Percentiles rank a stretch among this genome's conserved stretches.
Evolutionary conservation across 2,797 vertebrate genomes (phyloP).

Genomic region (Ptychadena robeensis): DNA sequence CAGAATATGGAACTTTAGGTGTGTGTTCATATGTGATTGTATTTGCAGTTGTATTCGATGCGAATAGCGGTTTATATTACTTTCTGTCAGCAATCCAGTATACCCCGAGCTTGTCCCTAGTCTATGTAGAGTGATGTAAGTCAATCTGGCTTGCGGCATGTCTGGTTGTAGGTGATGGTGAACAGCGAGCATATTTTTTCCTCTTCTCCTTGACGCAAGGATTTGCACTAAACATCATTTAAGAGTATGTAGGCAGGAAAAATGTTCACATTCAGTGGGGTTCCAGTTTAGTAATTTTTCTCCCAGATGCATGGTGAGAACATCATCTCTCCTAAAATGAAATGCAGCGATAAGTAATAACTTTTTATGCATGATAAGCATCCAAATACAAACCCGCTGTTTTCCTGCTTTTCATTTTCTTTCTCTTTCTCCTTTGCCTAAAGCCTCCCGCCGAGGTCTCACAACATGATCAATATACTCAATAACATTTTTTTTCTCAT

Average conservation of each 20-base stretch:
- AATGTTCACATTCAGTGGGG: constrained; percentile 73
- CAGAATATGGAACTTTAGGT: too few species aligned
- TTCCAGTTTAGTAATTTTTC: constrained; percentile 76
- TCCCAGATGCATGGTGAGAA: constrained; percentile 79
- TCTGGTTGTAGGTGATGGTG: background rate
- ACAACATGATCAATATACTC: constrained; percentile 88
- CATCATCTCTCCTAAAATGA: constrained; percentile 80
- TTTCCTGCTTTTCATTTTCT: constrained; percentile 80
- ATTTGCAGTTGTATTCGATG: too few species aligned
- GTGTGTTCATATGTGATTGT: too few species aligned
- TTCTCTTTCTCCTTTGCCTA: constrained; percentile 79
- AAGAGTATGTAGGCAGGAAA: constrained; percentile 69
- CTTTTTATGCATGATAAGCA: constrained; percentile 86
- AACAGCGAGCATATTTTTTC: constrained; percentile 2
- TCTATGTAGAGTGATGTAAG: background rate
- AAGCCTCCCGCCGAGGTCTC: constrained; percentile 80
- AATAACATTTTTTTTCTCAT: constrained; percentile 90
- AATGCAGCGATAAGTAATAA: constrained; percentile 81
- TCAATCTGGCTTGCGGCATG: background rate
- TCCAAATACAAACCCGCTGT: constrained; percentile 81
- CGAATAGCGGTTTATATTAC: too few species aligned
- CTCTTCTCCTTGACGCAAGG: constrained; percentile 30
- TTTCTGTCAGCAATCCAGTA: too few species aligned
- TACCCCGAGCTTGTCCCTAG: too few species aligned
- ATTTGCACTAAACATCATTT: constrained; percentile 63